A percentile compares a stretch with the other conserved stretches of the same genome.
Conservation (phyloP, 1,140 invertebrate genomes). For the Trissolcus basalis region DNA sequence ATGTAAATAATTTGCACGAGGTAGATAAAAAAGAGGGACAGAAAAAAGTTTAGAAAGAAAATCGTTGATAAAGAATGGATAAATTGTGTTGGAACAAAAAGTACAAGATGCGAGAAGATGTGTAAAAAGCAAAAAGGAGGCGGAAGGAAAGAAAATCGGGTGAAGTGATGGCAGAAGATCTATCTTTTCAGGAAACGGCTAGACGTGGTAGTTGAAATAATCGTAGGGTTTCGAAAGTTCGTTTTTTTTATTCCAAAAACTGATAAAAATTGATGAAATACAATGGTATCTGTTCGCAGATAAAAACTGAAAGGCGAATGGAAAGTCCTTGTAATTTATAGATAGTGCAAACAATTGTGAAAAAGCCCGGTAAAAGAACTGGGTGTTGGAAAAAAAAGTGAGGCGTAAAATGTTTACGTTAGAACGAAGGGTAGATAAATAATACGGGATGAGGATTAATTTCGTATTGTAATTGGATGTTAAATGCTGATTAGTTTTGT, state of each 20-base stretch:
- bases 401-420: too few relatives aligned
- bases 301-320: not conserved
- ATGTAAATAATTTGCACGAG: not conserved
- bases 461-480: too few relatives aligned
- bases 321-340: not conserved
- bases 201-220: slow-evolving; percentile 4
- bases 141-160: slow-evolving; percentile 30
- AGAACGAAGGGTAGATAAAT: too few relatives aligned
- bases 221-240: slow-evolving; percentile 6
- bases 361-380: not conserved
- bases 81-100: slow-evolving; percentile 7
- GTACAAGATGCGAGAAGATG: slow-evolving; percentile 1
- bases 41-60: slow-evolving; percentile 18
- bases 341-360: not conserved
- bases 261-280: slow-evolving; percentile 24
- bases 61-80: slow-evolving; percentile 35
- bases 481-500: too few relatives aligned
- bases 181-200: slow-evolving; percentile 11
- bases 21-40: not conserved
- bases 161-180: slow-evolving; percentile 28
- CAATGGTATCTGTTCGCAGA: not conserved
- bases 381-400: slow-evolving; percentile 1
- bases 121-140: slow-evolving; percentile 7
- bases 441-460: too few relatives aligned
- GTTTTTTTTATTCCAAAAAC: slow-evolving; percentile 24